Conservation (phyloP, 1,140 invertebrate species). For the Leptinotarsa lineolata region DNA sequence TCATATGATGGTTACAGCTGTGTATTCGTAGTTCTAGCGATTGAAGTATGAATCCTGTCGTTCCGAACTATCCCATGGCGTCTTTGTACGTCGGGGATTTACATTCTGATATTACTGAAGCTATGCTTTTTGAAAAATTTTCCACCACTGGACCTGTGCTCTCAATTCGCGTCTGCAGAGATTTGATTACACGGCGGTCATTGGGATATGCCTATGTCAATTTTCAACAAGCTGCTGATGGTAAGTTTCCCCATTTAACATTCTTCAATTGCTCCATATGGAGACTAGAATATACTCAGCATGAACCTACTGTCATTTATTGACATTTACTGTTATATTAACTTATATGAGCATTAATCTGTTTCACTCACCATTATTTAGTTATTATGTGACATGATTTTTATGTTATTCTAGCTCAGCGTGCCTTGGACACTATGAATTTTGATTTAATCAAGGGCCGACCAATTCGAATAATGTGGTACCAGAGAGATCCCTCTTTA, state of each 20-base stretch:
- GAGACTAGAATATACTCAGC: neutral
- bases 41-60: conserved; percentile 72
- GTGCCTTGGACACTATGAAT: conserved; percentile 99
- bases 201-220: conserved; percentile 99
- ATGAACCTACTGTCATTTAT: too few relatives aligned
- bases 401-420: conserved; percentile 75
- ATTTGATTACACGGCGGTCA: conserved; percentile 95
- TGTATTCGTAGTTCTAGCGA: conserved; percentile 40
- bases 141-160: conserved; percentile 96
- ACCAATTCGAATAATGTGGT: conserved; percentile 99
- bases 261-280: neutral
- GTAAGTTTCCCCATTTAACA: conserved; percentile 64
- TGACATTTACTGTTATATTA: too few relatives aligned
- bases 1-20: conserved; percentile 50
- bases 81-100: conserved; percentile 99
- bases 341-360: too few relatives aligned
- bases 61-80: conserved; percentile 91
- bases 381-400: neutral
- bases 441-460: conserved; percentile 97
- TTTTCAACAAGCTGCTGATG: conserved; percentile 98
- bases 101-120: conserved; percentile 97
- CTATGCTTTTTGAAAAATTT: conserved; percentile 99
- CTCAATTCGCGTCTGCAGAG: conserved; percentile 97
- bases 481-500: conserved; percentile 96
- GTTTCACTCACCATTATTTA: too few relatives aligned